Conservation (phyloP, 1,140 invertebrate species). For the Trinorchestia longiramus region DNA sequence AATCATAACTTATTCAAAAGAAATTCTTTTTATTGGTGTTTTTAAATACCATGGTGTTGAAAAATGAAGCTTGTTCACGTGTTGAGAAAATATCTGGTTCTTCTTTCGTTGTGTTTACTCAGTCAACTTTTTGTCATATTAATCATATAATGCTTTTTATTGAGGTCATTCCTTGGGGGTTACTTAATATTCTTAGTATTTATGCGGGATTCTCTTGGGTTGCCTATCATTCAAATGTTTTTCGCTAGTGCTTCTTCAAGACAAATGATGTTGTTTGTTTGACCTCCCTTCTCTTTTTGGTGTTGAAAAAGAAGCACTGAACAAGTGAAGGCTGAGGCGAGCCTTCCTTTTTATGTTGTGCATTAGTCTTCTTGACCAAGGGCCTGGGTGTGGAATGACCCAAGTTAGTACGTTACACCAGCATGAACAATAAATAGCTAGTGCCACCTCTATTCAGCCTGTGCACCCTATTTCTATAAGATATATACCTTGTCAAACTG, state of each 20-base stretch:
- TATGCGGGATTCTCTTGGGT: not conserved
- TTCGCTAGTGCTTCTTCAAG: not conserved
- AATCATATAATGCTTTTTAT: not conserved
- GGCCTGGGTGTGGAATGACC: not conserved
- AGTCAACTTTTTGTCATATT: not conserved
- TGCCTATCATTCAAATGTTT: not conserved
- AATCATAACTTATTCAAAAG: not conserved
- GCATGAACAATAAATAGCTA: not conserved
- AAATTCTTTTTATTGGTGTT: not conserved
- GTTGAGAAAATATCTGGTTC: not conserved
- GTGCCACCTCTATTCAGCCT: not conserved
- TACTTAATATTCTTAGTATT: not conserved
- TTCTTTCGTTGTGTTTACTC: not conserved
- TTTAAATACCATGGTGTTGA: not conserved
- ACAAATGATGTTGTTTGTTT: slow-evolving; percentile 36
- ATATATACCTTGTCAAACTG: not conserved
- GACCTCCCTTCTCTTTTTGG: slow-evolving; percentile 9
- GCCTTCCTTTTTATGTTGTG: not conserved
- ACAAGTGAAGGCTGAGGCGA: not conserved
- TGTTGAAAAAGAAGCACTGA: not conserved
- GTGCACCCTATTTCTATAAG: not conserved
- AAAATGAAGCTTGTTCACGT: not conserved
- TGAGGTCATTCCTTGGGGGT: not conserved
- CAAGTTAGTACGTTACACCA: not conserved
- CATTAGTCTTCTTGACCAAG: slow-evolving; percentile 19